These are phyloP conservation scores for Siphamia tubifer DNA, from an alignment of 2,113 vertebrate genomes.

Conservation along the genomic window DNA sequence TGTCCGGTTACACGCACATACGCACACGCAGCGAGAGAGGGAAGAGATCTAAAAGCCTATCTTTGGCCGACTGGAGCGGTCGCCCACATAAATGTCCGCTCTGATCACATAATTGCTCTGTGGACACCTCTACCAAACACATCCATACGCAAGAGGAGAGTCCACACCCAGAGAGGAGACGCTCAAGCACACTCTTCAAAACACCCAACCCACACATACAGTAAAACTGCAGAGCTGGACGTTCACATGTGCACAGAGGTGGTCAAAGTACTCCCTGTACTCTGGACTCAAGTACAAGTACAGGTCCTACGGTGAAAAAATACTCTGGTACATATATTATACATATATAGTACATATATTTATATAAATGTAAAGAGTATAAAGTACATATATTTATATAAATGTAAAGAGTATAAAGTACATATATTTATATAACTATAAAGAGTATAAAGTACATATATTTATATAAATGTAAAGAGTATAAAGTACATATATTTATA, in stretches of 20 bases:
- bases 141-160: constrained; percentile 18
- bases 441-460: no score
- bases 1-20: constrained; percentile 35
- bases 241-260: constrained; percentile 12
- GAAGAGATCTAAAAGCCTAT: constrained; percentile 54
- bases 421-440: no score
- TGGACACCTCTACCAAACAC: constrained; percentile 49
- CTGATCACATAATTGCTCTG: constrained; percentile 72
- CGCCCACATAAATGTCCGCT: constrained; percentile 71
- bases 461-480: no score
- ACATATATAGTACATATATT: no score
- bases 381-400: no score
- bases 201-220: neutral
- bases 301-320: no score
- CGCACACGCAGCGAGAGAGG: constrained; percentile 2
- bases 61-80: constrained; percentile 48
- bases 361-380: no score
- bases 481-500: no score
- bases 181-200: constrained; percentile 30
- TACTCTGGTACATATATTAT: no score
- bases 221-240: constrained; percentile 7
- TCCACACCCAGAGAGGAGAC: constrained; percentile 20
- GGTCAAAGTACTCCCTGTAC: no score
- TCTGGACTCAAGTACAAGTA: no score
- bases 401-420: no score